Conservation (phyloP, 2,113 vertebrate genomes). For the Aleadryas rufinucha region DNA sequence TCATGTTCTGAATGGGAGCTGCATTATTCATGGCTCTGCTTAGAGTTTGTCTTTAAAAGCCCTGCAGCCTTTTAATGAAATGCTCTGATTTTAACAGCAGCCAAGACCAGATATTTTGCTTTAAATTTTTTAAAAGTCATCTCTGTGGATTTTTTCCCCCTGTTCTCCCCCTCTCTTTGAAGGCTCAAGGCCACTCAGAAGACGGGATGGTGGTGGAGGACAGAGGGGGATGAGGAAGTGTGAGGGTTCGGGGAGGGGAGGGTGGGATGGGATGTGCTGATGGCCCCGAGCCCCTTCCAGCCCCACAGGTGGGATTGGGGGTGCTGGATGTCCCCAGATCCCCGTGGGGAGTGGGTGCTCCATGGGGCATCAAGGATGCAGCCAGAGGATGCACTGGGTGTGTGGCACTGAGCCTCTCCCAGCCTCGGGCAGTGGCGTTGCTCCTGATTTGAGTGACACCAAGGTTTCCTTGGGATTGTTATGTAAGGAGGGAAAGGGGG, state of each 20-base stretch:
- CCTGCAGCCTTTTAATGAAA: slow-evolving; percentile 60
- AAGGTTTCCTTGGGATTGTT: neutral
- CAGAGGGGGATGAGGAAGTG: neutral
- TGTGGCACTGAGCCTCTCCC: neutral
- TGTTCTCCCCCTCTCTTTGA: neutral
- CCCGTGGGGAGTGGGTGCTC: accelerated
- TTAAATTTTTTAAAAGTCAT: slow-evolving; percentile 33
- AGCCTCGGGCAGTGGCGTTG: neutral
- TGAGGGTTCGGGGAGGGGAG: neutral
- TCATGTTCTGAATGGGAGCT: slow-evolving; percentile 44
- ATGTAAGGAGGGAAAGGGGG: accelerated
- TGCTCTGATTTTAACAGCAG: slow-evolving; percentile 18
- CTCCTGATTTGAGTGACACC: neutral
- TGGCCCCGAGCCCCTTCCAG: accelerated
- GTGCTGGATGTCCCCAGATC: neutral
- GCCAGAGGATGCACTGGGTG: neutral
- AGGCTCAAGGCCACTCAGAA: neutral
- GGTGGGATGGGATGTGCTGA: accelerated
- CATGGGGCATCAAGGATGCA: accelerated
- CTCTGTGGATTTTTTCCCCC: neutral
- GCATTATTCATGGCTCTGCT: slow-evolving; percentile 62
- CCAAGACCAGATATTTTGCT: slow-evolving; percentile 25
- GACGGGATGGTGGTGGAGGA: neutral
- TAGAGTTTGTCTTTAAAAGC: slow-evolving; percentile 59
- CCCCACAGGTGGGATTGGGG: accelerated